Base-by-base conservation (phyloP, 2,888 invertebrate species). In the Dolichomitus sp. region DNA sequence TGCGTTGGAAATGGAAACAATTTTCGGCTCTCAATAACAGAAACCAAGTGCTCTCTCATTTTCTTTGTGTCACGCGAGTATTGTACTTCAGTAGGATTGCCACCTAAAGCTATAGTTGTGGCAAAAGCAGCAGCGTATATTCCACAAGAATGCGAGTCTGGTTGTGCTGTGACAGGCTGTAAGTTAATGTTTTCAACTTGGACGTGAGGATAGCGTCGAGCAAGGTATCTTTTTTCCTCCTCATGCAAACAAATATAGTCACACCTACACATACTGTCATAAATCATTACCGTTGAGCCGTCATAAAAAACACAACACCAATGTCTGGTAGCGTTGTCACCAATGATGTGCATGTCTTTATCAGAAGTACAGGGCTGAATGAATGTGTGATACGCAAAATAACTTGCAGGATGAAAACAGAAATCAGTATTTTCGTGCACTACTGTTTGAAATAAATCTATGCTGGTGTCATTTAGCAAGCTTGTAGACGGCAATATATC, bases 341-440 rank as follows among this genome's bases (percentile, higher is more conserved):
- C 81, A 19, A 84, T 61, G 9, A 84, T 84, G 45, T 84, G 84
- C n/a, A 81, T 59, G 59, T 81, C 81, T 50, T 19, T 17, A 7
- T 50, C 50, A 17, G 19, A 50, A 14, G 17, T 50, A 17, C 68
- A 80, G 2, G 80, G 68, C 50, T 48, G 5, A 27, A 75, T 54
- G 19, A 69, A 12, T 14, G 19, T 40, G 9, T 17, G 12, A 7
- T 50, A 48, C 7, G 14, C n/a, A 17, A 17, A 48, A 63, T 69
- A 75, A 19, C 37, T 12, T 4, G 61, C 48, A 3, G 52, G 74
- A 68, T 65, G 30, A 27, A 65, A 45, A 30, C 23, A 48, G 19
- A 45, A 50, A 27, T 68, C 19, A 0, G 61, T 27, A 12, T 68
- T 68, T 9, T 48, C 48, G 27, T 61, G 27, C 0, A 80, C 19